Conservation (phyloP, 2,797 vertebrate genomes). For the Naso thynnoides region DNA sequence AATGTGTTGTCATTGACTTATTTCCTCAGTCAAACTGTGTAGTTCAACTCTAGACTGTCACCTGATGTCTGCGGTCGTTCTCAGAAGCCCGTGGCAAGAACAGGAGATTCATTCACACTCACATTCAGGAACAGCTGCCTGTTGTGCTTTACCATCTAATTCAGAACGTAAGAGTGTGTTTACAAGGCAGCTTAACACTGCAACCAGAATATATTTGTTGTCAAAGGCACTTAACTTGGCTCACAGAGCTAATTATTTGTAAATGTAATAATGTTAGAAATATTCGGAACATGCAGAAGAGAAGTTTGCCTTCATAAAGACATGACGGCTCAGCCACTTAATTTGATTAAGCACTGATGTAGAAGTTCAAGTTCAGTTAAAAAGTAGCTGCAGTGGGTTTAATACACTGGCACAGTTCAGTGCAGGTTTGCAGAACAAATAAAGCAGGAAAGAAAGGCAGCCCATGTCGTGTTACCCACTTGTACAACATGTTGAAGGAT, state of each 20-base stretch:
- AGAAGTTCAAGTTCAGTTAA: slow-evolving; percentile 34
- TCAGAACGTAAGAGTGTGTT: slow-evolving; percentile 2
- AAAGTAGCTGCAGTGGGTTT: slow-evolving; percentile 30
- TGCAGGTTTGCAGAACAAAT: slow-evolving; percentile 29
- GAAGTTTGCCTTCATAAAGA: slow-evolving; percentile 23
- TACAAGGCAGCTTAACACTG: background rate
- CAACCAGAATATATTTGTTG: slow-evolving; percentile 22
- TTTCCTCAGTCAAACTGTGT: background rate
- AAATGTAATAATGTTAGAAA: slow-evolving; percentile 33
- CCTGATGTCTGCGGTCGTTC: background rate
- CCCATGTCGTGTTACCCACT: slow-evolving; percentile 42
- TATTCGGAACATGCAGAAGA: slow-evolving; percentile 18
- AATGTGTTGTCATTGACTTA: background rate
- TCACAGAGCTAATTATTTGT: slow-evolving; percentile 17
- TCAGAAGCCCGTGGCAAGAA: background rate
- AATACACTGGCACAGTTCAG: slow-evolving; percentile 35
- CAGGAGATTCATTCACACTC: background rate
- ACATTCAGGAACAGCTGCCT: background rate
- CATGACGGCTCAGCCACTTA: slow-evolving; percentile 23
- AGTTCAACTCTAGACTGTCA: background rate
- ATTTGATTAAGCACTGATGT: slow-evolving; percentile 33
- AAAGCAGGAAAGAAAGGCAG: slow-evolving; percentile 46
- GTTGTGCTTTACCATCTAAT: background rate
- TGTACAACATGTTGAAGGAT: slow-evolving; percentile 62
- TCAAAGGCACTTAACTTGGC: slow-evolving; percentile 15